Evolutionary conservation across 92 coral and sea anemone species (phyloP).

Genomic region (Zoanthus sociatus): DNA sequence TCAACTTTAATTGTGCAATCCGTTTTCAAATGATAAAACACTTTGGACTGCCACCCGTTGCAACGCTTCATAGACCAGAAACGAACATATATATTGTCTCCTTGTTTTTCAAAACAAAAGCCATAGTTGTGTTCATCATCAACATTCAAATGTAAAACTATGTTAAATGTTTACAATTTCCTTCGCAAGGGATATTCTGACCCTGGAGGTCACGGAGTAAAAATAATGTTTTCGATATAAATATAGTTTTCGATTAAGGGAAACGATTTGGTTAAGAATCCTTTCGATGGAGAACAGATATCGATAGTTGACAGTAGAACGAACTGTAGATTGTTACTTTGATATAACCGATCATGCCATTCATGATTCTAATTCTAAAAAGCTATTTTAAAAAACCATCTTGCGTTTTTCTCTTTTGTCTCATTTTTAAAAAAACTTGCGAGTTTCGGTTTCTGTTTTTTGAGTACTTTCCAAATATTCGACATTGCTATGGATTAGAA

Average conservation of each 20-base stretch:
- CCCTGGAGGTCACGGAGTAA: conserved; percentile 30
- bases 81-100: not conserved
- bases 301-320: not conserved
- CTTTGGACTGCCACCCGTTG: not conserved
- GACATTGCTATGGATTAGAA: not conserved
- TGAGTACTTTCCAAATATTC: not conserved
- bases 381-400: not conserved
- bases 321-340: not conserved
- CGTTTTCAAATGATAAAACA: no score
- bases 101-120: not conserved
- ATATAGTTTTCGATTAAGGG: not conserved
- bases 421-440: not conserved
- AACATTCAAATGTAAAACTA: not conserved
- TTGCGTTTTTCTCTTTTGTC: not conserved
- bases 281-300: not conserved
- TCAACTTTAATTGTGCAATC: not conserved
- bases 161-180: conserved; percentile 33
- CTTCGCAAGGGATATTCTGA: not conserved
- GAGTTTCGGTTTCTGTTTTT: not conserved
- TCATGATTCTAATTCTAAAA: not conserved
- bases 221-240: not conserved
- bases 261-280: not conserved
- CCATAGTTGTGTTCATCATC: not conserved
- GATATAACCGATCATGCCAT: not conserved
- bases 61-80: not conserved